Conservation (phyloP, 2,888 invertebrate species). For the Sisyra terminalis region DNA sequence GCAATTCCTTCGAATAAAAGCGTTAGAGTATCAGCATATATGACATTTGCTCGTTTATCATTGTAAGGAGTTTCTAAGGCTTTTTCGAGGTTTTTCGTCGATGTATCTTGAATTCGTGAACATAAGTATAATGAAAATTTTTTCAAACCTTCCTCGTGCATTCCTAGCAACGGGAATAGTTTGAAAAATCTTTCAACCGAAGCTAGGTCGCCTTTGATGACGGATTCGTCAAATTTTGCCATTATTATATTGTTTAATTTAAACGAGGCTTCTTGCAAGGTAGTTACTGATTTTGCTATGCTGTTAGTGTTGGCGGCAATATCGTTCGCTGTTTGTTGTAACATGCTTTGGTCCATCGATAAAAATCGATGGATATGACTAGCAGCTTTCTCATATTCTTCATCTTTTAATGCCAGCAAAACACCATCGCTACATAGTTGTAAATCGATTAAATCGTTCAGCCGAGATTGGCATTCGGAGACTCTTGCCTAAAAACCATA, state of each 20-base stretch:
- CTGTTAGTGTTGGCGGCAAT: constrained; percentile 52
- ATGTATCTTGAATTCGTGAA: constrained; percentile 54
- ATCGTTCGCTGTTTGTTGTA: constrained; percentile 62
- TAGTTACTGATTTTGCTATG: constrained; percentile 50
- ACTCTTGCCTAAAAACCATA: constrained; percentile 54
- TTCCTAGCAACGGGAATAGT: constrained; percentile 86
- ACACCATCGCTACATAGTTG: constrained; percentile 97
- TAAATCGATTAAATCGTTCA: constrained; percentile 87
- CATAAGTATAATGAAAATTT: constrained; percentile 79
- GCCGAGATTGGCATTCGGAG: constrained; percentile 83
- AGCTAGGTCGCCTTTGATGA: constrained; percentile 70
- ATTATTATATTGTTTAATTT: constrained; percentile 54
- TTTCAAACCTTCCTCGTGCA: constrained; percentile 76
- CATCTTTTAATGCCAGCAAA: constrained; percentile 78
- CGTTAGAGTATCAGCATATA: constrained; percentile 75
- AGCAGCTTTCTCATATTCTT: constrained; percentile 95
- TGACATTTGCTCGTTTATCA: constrained; percentile 57
- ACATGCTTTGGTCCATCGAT: constrained; percentile 73
- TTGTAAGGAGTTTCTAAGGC: constrained; percentile 44
- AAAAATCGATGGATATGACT: constrained; percentile 88
- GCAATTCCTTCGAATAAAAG: constrained; percentile 75
- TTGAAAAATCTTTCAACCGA: constrained; percentile 92
- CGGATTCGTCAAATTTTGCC: constrained; percentile 80
- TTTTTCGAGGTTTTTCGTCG: constrained; percentile 52
- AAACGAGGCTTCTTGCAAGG: constrained; percentile 58